These are phyloP conservation scores for Grus americana DNA, from an alignment of 2,113 vertebrate species.

Conservation along the genomic window DNA sequence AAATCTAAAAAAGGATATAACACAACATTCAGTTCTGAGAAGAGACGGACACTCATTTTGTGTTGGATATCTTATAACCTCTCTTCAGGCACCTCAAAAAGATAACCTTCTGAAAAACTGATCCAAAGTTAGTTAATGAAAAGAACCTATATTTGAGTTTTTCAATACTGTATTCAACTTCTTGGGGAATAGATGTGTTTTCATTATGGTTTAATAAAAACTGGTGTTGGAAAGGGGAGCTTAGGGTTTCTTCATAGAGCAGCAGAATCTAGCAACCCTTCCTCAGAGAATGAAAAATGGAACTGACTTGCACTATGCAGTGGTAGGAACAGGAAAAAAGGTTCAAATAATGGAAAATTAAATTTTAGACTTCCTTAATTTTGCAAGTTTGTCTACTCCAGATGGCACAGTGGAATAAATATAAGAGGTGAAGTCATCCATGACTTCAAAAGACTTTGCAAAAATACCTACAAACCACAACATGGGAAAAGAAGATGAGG, in stretches of 20 bases:
- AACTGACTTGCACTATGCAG: not conserved
- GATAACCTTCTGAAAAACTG: not conserved
- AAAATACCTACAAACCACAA: not conserved
- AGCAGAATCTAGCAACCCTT: not conserved
- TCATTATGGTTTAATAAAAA: not conserved
- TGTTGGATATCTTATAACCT: not conserved
- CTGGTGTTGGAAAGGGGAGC: not conserved
- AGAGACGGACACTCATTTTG: fast-evolving
- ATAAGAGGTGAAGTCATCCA: not conserved
- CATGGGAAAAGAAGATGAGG: not conserved
- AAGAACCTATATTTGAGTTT: not conserved
- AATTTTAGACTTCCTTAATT: not conserved
- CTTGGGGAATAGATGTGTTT: not conserved
- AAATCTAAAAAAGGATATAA: not conserved
- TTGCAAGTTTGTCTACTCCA: not conserved
- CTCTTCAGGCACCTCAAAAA: not conserved
- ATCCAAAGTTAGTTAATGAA: not conserved
- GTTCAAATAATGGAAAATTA: not conserved
- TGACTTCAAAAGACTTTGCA: not conserved
- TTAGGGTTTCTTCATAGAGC: not conserved
- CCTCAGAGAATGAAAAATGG: not conserved
- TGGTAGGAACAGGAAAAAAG: not conserved
- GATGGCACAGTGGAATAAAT: not conserved
- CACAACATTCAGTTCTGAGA: not conserved
- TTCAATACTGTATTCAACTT: not conserved